Conservation (phyloP, 2,888 invertebrate genomes). For the Hemaris fuciformis region DNA sequence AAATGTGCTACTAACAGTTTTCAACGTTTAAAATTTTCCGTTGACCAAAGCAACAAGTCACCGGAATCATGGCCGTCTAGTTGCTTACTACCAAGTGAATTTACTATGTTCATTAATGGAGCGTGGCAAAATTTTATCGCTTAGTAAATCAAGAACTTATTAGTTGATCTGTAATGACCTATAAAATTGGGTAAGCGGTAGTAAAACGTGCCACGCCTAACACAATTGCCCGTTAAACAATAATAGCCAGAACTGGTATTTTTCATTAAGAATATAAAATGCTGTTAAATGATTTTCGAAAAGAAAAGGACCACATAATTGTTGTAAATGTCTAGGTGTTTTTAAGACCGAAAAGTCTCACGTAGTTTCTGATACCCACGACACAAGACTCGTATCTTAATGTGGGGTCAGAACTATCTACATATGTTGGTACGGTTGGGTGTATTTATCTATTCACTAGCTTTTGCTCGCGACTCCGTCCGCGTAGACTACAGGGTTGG, state of each 20-base stretch:
- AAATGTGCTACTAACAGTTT: neutral
- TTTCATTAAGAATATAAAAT: constrained; percentile 2
- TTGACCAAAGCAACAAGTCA: neutral
- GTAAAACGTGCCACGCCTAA: neutral
- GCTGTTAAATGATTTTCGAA: neutral
- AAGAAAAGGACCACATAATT: too few species aligned
- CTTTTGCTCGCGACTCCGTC: too few species aligned
- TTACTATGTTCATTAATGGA: neutral
- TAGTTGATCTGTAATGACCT: constrained; percentile 7
- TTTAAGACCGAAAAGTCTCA: too few species aligned
- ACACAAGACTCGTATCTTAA: too few species aligned
- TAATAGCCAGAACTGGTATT: neutral
- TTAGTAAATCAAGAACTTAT: constrained; percentile 7
- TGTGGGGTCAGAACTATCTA: too few species aligned
- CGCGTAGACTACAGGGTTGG: too few species aligned
- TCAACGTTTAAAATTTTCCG: neutral
- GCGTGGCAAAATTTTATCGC: neutral
- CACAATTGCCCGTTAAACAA: neutral
- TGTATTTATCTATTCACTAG: too few species aligned
- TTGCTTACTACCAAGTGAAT: neutral
- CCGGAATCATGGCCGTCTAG: neutral
- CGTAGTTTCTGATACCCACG: too few species aligned
- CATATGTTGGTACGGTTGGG: too few species aligned
- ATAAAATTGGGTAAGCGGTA: neutral
- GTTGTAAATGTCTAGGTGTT: too few species aligned